Base-by-base conservation (phyloP, 2,113 vertebrate species). In the Neotragus moschatus region DNA sequence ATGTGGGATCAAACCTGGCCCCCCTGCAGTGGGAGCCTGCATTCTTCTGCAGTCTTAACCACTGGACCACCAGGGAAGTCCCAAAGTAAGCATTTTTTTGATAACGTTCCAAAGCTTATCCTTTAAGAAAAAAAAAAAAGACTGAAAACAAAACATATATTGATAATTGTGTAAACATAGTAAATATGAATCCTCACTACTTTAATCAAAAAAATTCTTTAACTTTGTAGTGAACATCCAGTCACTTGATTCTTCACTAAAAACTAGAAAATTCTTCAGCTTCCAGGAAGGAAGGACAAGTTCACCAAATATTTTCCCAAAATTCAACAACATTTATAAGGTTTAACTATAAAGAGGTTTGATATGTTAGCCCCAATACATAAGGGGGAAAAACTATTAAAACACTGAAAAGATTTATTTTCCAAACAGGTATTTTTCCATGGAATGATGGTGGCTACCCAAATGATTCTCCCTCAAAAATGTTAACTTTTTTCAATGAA, bases 361-460 rank as follows among this genome's bases (percentile, higher is more conserved):
- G 49, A 28, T 92, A 61, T 63, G 47, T 26, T 61, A 55, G 11
- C 14, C 13, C 25, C 25, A 84, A 47, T 39, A 97, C 19, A 82
- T 15, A 12, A 39, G 11, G 66, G 8, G 17, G 7, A 63, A 17
- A 43, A 77, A 3, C 82, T 12, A 84, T 45, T 85, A 86, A 89
- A 96, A 94, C 51, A 96, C 84, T 80, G 33, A 90, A 77, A 91
- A 77, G 4, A 94, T n/a, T 93, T 91, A 39, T 60, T 92, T 91
- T 94, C n/a, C 5, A 84, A 77, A 80, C 14, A 95, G 61, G 61
- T 19, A 79, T 53, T 51, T 75, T 92, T 91, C 61, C 81, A 96
- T n/a, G 3, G 36, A 94, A 90, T 88, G 43, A 77, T 19, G 8
- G 2, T 61, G 19, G 23, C 11, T 55, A 63, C 45, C 70, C 17